Percentiles rank a stretch among this genome's conserved stretches.
Conservation (phyloP, 2,888 invertebrate species). For the Stegana nigrithorax region DNA sequence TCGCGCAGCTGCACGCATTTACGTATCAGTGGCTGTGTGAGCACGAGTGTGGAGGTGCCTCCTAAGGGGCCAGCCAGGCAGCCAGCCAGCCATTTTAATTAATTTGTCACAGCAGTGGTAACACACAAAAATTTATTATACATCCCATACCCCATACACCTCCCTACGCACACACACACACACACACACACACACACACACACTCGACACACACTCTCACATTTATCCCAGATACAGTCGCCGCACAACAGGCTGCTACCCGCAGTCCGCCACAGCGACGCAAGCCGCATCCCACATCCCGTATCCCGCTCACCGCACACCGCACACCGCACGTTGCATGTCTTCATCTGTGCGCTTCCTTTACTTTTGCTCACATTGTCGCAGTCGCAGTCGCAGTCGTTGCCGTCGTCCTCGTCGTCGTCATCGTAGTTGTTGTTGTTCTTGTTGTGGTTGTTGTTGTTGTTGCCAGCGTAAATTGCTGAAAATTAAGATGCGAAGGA, state of each 20-base stretch:
- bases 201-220: background rate
- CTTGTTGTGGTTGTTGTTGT: too few relatives aligned
- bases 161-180: background rate
- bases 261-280: too few relatives aligned
- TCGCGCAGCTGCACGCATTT: slow-evolving; percentile 34
- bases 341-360: background rate
- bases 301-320: too few relatives aligned
- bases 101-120: slow-evolving; percentile 64
- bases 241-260: too few relatives aligned
- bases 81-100: slow-evolving; percentile 64
- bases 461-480: too few relatives aligned
- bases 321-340: too few relatives aligned
- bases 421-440: too few relatives aligned
- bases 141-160: slow-evolving; percentile 20
- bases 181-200: background rate
- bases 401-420: too few relatives aligned
- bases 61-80: slow-evolving; percentile 45
- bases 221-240: background rate
- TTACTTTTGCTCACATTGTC: background rate
- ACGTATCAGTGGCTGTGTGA: slow-evolving; percentile 17
- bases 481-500: too few relatives aligned
- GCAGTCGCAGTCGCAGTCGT: too few relatives aligned
- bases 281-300: too few relatives aligned
- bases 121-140: slow-evolving; percentile 58
- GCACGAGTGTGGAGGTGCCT: slow-evolving; percentile 19